Conservation (phyloP, 2,113 vertebrate genomes). For the Anoplopoma fimbria region DNA sequence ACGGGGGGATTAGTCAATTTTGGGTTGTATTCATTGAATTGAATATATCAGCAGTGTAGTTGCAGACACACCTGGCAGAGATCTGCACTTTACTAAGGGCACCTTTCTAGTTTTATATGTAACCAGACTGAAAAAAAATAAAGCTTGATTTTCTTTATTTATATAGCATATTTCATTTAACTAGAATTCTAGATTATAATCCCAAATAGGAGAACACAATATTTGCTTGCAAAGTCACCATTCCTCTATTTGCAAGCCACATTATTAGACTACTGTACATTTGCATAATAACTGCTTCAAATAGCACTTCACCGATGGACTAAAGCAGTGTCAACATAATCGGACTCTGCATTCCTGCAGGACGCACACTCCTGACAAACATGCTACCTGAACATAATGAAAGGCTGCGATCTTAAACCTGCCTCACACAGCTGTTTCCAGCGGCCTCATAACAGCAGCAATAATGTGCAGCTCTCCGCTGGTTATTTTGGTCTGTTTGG, state of each 20-base stretch:
- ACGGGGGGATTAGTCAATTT: not conserved
- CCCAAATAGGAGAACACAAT: not conserved
- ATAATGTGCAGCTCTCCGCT: not conserved
- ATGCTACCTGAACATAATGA: conserved; percentile 1
- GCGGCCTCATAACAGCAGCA: not conserved
- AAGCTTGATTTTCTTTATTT: not conserved
- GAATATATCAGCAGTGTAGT: not conserved
- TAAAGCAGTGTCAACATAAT: not conserved
- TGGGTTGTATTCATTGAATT: not conserved
- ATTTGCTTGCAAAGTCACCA: not conserved
- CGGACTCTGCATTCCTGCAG: conserved; percentile 1
- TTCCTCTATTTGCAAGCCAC: not conserved
- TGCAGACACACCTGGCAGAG: not conserved
- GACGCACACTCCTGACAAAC: not conserved
- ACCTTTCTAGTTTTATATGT: not conserved
- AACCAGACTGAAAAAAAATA: not conserved
- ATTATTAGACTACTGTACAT: conserved; percentile 13
- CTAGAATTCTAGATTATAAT: not conserved
- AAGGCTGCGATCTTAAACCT: not conserved
- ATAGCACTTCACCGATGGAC: not conserved
- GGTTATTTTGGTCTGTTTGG: conserved; percentile 71
- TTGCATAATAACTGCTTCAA: conserved; percentile 36
- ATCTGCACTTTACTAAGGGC: not conserved
- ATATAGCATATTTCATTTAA: not conserved
- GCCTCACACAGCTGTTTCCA: conserved; percentile 11